Base-by-base conservation (phyloP, 2,888 invertebrate species). In the Drosophila anomelani region DNA sequence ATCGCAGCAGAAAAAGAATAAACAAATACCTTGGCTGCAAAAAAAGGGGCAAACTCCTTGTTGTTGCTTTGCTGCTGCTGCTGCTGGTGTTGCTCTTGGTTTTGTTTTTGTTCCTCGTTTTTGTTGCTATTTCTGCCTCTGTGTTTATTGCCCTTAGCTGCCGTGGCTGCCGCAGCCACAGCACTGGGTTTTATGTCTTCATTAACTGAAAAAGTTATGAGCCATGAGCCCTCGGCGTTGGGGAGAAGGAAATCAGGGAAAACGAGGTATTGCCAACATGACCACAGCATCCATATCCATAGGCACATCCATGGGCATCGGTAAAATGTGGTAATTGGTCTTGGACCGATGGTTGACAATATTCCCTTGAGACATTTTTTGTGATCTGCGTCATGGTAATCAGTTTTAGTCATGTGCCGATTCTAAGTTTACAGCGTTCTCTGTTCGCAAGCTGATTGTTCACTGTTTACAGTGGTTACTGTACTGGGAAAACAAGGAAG, bases 201-300 rank as follows among this genome's bases (percentile, higher is more conserved):
- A 90, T 90, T 90, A 90, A 86, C 80, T 80, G 78, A 88, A 87
- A 73, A 88, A 90, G 90, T 90, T 90, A 90, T 88, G 85, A 79
- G 81, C 81, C 81, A 78, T 79, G 63, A 36, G 51, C 60, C 70
- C 41, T 26, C 41, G 54, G 60, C 49, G 10, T 8, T 29, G 41
- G 60, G 34, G 23, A 26, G 49, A 15, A 15, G 29, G 26, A 59
- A 38, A 12, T 12, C 44, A 38, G 17, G 51, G 43, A 12, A 26
- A 29, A 32, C 9, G 36, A 46, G 20, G 41, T 41, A 29, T 41
- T 12, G 54, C 29, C 29, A 55, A 58, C 41, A 55, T 69, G 61
- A 83, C 83, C 86, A 71, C 84, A 81, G 71, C 62, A 47, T 44
- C 51, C 41, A 20, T 6, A 13, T 7, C 29, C 32, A 13, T 17